A percentile compares a stretch with the other conserved stretches of the same genome.
Evolutionary conservation across 2,113 vertebrate genomes (phyloP).

Genomic region (Podocnemis expansa): DNA sequence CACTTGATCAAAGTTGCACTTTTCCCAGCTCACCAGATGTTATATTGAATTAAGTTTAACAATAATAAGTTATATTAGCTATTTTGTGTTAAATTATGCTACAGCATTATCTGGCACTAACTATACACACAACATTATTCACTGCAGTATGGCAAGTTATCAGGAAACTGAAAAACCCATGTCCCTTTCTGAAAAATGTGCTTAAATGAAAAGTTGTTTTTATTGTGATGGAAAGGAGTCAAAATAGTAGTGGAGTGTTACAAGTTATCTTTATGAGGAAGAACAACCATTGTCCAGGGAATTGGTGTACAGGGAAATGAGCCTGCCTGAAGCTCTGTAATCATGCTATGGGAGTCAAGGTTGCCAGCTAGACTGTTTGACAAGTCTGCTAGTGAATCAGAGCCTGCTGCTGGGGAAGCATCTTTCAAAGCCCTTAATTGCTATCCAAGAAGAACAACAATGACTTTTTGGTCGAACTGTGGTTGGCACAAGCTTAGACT

Average conservation of each 20-base stretch:
- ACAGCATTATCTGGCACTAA: background rate
- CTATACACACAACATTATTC: background rate
- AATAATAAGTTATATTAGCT: background rate
- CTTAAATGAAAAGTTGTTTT: background rate
- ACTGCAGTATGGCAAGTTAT: fast-evolving
- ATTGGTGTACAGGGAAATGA: conserved; percentile 1
- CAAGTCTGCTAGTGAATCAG: conserved; percentile 52
- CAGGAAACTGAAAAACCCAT: background rate
- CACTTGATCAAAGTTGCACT: background rate
- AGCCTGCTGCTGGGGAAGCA: conserved; percentile 58
- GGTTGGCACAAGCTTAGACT: conserved; percentile 1
- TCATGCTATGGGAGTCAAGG: conserved; percentile 44
- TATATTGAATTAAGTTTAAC: background rate
- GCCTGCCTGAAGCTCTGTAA: conserved; percentile 36
- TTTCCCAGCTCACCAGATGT: background rate
- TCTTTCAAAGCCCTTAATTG: conserved; percentile 56
- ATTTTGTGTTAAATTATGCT: background rate
- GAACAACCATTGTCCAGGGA: background rate
- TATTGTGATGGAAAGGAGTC: background rate
- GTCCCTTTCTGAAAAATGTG: background rate
- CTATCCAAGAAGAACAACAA: conserved; percentile 5
- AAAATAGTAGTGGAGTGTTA: background rate
- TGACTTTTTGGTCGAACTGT: conserved; percentile 13
- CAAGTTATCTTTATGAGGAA: conserved; percentile 34
- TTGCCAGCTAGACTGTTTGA: conserved; percentile 50